phyloP scores from a whole-genome alignment of 2,797 vertebrate genomes.

The Thaleichthys pacificus region DNA sequence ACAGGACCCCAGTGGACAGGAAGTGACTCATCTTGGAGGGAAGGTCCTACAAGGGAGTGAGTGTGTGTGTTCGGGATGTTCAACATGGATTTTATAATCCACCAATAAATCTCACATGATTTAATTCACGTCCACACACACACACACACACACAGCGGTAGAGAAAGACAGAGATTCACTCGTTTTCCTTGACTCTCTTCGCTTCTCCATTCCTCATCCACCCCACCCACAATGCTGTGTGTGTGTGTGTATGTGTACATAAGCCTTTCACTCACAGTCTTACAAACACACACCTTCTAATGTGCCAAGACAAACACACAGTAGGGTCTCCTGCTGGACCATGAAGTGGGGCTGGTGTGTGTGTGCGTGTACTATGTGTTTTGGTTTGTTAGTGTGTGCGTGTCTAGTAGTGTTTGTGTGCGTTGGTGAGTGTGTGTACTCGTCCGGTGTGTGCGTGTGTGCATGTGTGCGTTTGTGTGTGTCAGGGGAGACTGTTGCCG shows the following conservation, averaged over 20 bases:
- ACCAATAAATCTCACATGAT: neutral
- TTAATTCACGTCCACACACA: neutral
- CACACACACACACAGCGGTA: neutral
- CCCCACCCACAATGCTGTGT: no score
- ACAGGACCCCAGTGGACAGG: neutral
- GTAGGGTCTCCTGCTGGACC: neutral
- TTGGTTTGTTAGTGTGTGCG: neutral
- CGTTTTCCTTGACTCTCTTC: no score
- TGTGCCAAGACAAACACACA: neutral
- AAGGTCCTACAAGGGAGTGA: neutral
- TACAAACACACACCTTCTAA: neutral
- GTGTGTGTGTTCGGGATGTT: neutral
- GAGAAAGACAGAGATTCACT: no score
- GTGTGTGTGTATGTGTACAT: no score
- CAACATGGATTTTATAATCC: neutral
- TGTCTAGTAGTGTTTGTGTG: slow-evolving; percentile 1
- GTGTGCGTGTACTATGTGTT: neutral
- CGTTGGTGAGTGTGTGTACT: slow-evolving; percentile 33
- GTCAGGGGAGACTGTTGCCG: slow-evolving; percentile 49
- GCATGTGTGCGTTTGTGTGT: slow-evolving; percentile 32
- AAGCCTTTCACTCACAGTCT: neutral
- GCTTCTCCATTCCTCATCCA: no score
- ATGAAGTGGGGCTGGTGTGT: slow-evolving; percentile 1
- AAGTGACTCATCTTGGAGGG: neutral
- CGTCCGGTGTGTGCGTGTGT: slow-evolving; percentile 5